Conservation (phyloP, 2,888 invertebrate genomes). For the Gibbula magus region DNA sequence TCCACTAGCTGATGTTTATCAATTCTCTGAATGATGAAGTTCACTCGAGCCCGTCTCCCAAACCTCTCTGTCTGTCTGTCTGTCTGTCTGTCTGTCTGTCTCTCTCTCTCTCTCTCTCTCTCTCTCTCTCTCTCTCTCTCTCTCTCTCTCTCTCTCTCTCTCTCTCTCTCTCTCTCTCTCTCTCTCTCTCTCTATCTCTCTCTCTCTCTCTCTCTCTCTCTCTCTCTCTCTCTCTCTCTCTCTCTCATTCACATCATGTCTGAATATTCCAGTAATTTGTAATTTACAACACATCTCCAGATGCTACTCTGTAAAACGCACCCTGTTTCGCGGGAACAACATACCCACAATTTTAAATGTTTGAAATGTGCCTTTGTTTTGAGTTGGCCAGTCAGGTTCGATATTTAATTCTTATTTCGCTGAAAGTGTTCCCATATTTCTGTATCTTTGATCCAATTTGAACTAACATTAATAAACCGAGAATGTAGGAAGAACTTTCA, state of each 20-base stretch:
- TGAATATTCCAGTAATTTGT: no score
- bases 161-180: conserved; percentile 5
- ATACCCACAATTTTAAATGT: no score
- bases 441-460: no score
- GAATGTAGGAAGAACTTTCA: no score
- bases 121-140: conserved; percentile 1
- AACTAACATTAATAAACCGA: no score
- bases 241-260: neutral
- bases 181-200: neutral
- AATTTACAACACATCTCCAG: no score
- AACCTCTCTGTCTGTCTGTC: neutral
- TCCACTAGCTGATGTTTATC: neutral
- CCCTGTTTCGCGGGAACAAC: no score
- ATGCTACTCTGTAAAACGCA: no score
- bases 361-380: no score
- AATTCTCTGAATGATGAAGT: neutral
- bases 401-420: no score
- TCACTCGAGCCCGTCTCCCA: neutral
- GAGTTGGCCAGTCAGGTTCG: no score
- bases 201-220: neutral
- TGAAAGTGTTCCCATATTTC: no score
- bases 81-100: neutral
- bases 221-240: neutral
- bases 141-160: neutral
- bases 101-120: neutral